Evolutionary conservation across 2,797 vertebrate genomes (phyloP), one percentile per base, ranked within the genome.

Genomic region (Lepus oiostolus): DNA sequence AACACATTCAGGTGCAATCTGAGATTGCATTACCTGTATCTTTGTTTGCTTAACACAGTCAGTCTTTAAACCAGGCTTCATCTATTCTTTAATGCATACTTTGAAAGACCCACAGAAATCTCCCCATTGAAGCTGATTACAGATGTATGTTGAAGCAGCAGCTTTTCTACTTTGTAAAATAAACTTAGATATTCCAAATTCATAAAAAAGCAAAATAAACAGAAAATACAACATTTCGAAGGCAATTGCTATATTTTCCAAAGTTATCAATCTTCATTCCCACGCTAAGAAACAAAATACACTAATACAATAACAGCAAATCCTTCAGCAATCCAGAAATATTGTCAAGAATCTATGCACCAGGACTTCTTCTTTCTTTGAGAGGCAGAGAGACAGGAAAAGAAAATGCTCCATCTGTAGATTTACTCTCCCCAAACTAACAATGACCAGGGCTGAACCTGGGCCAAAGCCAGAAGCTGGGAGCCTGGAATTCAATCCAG

Each of bases 111-210:
- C 9, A 54, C 3, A 67, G 0, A 50, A 63, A 87, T 71, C 52
- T 90, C 79, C 42, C 60, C 26, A 16, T 3, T 52, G 26, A 91
- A 86, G 75, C 2, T 47, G 67, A 79, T 58, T 52, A 65, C 11
- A 85, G 1, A 4, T 35, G 50, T 5, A 70, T 67, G 24, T 38
- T 70, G 75, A 95, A 38, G 84, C 1, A 76, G 63, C 4, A 42
- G n/a, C 30, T 76, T 77, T 60, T 85, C 50, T 58, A 65, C 28
- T 21, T 82, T 85, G 85, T 68, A 85, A 35, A 63, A 63, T 32
- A 90, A 68, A 88, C 38, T 62, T 42, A 93, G 63, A 60, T 86
- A 90, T 54, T 60, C 35, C 26, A 93, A 93, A 50, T 28, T 62
- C 58, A 60, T 88, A 58, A 72, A 72, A 82, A 60, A 30, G 12